Conservation (phyloP, 2,113 vertebrate species). For the Dasyurus viverrinus region DNA sequence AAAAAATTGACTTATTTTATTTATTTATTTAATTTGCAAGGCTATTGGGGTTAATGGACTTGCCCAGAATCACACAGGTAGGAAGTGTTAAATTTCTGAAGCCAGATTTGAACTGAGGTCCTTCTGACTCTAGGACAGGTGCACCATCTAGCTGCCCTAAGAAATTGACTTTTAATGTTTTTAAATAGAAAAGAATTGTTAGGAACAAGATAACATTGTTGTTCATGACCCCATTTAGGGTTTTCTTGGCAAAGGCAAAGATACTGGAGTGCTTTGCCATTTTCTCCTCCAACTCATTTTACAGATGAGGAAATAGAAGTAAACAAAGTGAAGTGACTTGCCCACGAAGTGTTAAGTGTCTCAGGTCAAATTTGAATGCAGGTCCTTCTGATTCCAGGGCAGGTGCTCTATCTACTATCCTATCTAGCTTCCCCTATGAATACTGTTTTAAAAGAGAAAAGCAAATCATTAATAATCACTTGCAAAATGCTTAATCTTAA, state of each 20-base stretch:
- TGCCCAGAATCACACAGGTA: no score
- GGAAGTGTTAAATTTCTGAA: no score
- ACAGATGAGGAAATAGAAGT: neutral
- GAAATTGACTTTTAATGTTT: no score
- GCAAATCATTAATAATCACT: neutral
- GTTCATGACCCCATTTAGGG: neutral
- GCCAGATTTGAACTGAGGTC: no score
- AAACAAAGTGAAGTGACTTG: neutral
- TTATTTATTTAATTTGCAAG: conserved; percentile 11
- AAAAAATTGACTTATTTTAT: neutral
- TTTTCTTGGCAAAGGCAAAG: neutral
- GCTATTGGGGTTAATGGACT: no score
- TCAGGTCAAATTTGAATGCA: neutral
- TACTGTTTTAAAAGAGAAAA: neutral
- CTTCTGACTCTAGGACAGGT: no score
- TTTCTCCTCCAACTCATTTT: neutral
- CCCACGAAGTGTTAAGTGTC: neutral
- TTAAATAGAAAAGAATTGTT: neutral
- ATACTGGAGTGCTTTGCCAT: neutral
- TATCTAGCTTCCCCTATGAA: neutral
- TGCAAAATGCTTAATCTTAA: neutral
- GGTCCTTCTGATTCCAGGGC: neutral
- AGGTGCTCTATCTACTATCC: no score
- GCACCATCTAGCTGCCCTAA: no score
- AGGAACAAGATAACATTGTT: neutral